Evolutionary conservation across 2,888 invertebrate genomes (phyloP).

Genomic region (Dendrolimus pini): DNA sequence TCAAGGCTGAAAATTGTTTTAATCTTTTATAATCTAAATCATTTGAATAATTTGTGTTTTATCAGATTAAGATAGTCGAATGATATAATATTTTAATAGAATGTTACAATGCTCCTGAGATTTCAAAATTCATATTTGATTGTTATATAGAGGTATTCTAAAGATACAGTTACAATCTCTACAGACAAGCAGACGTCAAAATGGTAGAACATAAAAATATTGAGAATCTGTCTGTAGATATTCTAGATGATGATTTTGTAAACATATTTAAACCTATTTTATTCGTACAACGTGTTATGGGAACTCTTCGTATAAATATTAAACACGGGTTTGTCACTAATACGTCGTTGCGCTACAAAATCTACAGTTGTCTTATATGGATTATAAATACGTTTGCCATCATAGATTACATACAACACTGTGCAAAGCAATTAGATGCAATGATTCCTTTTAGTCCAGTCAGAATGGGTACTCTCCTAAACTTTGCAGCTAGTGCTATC

Average conservation of each 20-base stretch:
- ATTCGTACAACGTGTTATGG: conserved; percentile 27
- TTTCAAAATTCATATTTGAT: background rate
- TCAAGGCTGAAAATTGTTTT: no score
- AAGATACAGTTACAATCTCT: background rate
- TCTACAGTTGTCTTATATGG: conserved; percentile 31
- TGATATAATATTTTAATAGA: background rate
- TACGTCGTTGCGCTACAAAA: conserved; percentile 26
- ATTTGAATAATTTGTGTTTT: no score
- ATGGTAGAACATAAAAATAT: conserved; percentile 12
- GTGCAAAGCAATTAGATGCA: conserved; percentile 19
- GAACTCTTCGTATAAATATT: conserved; percentile 37
- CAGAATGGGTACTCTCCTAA: conserved; percentile 26
- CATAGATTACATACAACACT: conserved; percentile 17
- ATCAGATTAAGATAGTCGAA: background rate
- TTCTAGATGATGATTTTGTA: conserved; percentile 44
- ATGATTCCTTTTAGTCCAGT: conserved; percentile 24
- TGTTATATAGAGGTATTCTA: background rate
- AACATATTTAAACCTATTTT: conserved; percentile 36
- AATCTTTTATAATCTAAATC: no score
- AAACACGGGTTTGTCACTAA: conserved; percentile 38
- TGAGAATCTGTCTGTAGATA: conserved; percentile 35
- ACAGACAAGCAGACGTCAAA: no score
- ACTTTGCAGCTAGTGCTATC: conserved; percentile 20
- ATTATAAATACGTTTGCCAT: conserved; percentile 21
- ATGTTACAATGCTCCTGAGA: background rate